phyloP scores from a whole-genome alignment of 2,113 vertebrate genomes.

The Solea solea region DNA sequence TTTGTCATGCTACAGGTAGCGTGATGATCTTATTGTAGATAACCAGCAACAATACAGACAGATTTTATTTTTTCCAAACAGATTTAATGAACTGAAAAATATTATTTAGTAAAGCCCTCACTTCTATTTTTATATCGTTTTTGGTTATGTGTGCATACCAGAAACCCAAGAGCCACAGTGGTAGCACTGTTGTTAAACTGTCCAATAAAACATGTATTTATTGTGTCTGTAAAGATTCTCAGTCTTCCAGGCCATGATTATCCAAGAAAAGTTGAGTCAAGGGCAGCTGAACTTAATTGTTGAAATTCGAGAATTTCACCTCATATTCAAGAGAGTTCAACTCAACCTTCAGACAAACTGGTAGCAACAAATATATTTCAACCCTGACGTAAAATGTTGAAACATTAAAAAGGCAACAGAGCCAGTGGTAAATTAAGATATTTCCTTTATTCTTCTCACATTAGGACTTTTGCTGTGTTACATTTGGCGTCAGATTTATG shows the following conservation, averaged over 20 bases:
- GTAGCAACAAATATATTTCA: neutral
- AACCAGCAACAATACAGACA: no score
- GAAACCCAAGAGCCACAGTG: neutral
- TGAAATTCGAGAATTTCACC: neutral
- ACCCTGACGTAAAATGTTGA: neutral
- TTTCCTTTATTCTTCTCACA: no score
- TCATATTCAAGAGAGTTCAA: neutral
- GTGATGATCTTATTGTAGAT: no score
- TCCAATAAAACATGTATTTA: slow-evolving; percentile 8
- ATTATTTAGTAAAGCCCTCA: neutral
- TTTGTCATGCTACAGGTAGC: no score
- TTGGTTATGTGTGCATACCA: neutral
- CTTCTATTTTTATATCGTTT: neutral
- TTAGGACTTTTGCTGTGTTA: no score
- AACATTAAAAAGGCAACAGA: neutral
- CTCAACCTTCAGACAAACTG: neutral
- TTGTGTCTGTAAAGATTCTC: neutral
- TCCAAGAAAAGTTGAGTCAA: neutral
- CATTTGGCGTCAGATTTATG: no score
- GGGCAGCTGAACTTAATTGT: neutral
- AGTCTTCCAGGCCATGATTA: neutral
- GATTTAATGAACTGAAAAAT: neutral
- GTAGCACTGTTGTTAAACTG: slow-evolving; percentile 8
- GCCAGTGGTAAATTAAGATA: no score
- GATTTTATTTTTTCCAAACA: no score